Base-by-base conservation (phyloP, 2,888 invertebrate species). In the Synanthedon formicaeformis region DNA sequence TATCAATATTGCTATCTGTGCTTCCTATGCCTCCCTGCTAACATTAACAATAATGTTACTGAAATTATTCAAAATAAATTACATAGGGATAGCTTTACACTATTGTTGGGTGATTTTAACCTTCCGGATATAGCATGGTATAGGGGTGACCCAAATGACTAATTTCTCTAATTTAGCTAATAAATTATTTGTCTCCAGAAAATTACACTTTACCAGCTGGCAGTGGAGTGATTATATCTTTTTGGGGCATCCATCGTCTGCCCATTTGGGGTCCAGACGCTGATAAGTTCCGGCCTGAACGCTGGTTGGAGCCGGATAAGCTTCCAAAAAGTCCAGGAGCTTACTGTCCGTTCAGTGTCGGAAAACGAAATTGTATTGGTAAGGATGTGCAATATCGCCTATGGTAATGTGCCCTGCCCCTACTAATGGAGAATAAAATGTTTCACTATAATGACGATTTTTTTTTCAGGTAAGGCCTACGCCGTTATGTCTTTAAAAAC, bases 401-500 rank as follows among this genome's bases (percentile, higher is more conserved):
- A 23, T 23, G 0, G 5, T 0, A 23, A 23, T 5, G 18, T 23
- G 23, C 23, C 23, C 4, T 23, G 23, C 23, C 4, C 4, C 23
- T 23, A 23, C 5, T 34, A 34, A 34, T 34, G 8, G 10, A 34
- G 34, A 10, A 27, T 8, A 8, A 27, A 27, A 34, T 6, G 34
- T 34, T 34, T 34, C 2, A 8, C 34, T 34, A 34, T 34, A 34
- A 34, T 34, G 8, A 34, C 6, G 34, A 34, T 34, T 34, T 50
- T 27, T 50, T 12, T 64, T 60, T 1, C 63, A 75, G 77, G 77
- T 50, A 69, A 65, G 59, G 57, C 57, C 1, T 73, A 68, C 56
- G 72, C 75, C 1, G 57, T 73, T 58, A 67, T 70, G 61, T 62
- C 64, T 0, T 64, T 74, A 65, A 77, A 76, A 56, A 65, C 63